Percentiles rank a stretch among this genome's conserved stretches.
phyloP scores from a whole-genome alignment of 2,113 vertebrate genomes.

The Tyrannus savana region DNA sequence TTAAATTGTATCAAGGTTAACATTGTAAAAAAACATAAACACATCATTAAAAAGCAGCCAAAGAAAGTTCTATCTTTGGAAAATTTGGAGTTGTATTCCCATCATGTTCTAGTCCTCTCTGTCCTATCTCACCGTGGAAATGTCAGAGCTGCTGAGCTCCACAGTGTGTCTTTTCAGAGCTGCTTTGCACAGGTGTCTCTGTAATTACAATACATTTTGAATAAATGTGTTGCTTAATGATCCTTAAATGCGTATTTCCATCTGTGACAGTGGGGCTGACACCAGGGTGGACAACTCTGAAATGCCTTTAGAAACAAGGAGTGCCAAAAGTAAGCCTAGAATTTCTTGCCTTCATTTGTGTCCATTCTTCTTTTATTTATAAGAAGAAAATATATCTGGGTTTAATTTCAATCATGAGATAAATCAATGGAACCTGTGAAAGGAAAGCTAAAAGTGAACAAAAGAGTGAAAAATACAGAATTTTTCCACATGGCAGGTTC shows the following conservation, averaged over 20 bases:
- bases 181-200: not conserved
- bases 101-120: not conserved
- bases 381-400: not conserved
- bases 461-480: not conserved
- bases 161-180: not conserved
- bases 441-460: not conserved
- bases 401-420: not conserved
- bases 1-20: not conserved
- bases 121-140: not conserved
- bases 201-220: not conserved
- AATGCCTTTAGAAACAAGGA: not conserved
- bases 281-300: not conserved
- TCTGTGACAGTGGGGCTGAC: not conserved
- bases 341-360: not conserved
- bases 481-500: not conserved
- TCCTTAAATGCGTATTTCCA: not conserved
- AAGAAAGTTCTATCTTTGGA: not conserved
- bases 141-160: not conserved
- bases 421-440: not conserved
- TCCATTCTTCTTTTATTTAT: not conserved
- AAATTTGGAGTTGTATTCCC: not conserved
- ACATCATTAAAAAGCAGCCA: not conserved
- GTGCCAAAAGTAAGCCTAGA: not conserved
- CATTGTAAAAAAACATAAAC: not conserved
- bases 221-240: conserved; percentile 5